Evolutionary conservation across 2,797 vertebrate genomes (phyloP), one percentile per base, ranked within the genome.

Genomic region (Iguana delicatissima): DNA sequence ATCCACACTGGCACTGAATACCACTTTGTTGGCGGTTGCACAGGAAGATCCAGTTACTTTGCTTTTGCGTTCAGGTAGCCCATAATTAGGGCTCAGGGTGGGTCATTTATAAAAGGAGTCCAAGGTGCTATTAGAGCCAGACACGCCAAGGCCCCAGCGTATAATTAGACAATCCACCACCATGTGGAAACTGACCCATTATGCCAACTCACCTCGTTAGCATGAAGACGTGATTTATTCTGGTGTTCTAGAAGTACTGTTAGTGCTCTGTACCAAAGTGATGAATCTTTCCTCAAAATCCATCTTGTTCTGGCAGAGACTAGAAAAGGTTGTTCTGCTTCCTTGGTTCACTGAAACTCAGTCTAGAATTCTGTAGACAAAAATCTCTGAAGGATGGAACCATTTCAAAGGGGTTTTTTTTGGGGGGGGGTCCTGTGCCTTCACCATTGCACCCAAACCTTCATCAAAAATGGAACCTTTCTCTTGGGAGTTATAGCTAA

Each of bases 101-200:
- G 96, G 92, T 95, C 95, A 96, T 88, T 90, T 91, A 29, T 87
- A 91, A 87, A 88, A 81, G 46, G 92, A 96, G 94, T 92, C 91
- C 89, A 0, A 1, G 85, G 93, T 90, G 89, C 96, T 94, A 93
- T 95, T 95, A 96, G 85, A 89, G 92, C 73, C 92, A 96, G 95
- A 94, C 95, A 96, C 64, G 89, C 95, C 92, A 95, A 0, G 3
- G 92, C 90, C 13, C 91, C 88, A 90, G 89, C 0, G 1, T 92
- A 72, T 96, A 96, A 96, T 96, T 96, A 96, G 16, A 87, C n/a
- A 91, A 92, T 94, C 89, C 93, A 91, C 89, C 83, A 52, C 87
- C 0, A 5, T 85, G 94, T 2, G 42, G 96, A 95, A 95, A 93
- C 73, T 38, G 94, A 89, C 91, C 87, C 88, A 89, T 93, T 95